Base-by-base conservation (phyloP, 2,113 vertebrate genomes). In the Grantiella picta region DNA sequence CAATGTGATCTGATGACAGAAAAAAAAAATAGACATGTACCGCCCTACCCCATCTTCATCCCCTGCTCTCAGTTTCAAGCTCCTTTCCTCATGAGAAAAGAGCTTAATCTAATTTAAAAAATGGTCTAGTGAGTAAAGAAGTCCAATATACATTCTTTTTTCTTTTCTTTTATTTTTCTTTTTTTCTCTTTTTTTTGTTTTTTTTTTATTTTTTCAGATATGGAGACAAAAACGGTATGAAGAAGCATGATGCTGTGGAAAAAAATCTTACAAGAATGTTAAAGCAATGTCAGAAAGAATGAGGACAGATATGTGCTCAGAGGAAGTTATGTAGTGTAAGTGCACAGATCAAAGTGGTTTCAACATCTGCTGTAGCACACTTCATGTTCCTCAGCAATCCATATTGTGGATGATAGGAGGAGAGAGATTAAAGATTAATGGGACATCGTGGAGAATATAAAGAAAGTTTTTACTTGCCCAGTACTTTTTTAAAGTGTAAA, bases 391-490 rank as follows among this genome's bases (percentile, higher is more conserved):
- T 83, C 45, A 89, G 38, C 27, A 49, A 53, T 81, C 18, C 56
- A 66, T 44, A 35, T 11, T 68, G 29, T 42, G 29, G 18, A 11
- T 81, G 36, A 73, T 44, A 45, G 60, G 19, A 69, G 3, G 29
- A 52, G 29, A 66, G 18, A 79, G 35, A 82, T 79, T 75, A 92
- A 94, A 85, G 42, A 90, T 70, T 69, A 68, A 80, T 80, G 45
- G 61, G 54, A 63, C 24, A 11, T 52, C 52, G 63, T 33, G 31
- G 40, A 76, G 49, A 83, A 61, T 16, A 19, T 42, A 49, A 61
- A 47, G 29, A 61, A 84, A 52, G 11, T 10, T 57, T 86, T 77
- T 76, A 44, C 9, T 88, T 69, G 13, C 5, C 15, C 31, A 23
- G 2, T 69, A 31, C 38, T 69, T 92, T 61, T 24, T 42, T 20